Evolutionary conservation across 2,797 vertebrate genomes (phyloP).

Genomic region (Molossus alvarezi): DNA sequence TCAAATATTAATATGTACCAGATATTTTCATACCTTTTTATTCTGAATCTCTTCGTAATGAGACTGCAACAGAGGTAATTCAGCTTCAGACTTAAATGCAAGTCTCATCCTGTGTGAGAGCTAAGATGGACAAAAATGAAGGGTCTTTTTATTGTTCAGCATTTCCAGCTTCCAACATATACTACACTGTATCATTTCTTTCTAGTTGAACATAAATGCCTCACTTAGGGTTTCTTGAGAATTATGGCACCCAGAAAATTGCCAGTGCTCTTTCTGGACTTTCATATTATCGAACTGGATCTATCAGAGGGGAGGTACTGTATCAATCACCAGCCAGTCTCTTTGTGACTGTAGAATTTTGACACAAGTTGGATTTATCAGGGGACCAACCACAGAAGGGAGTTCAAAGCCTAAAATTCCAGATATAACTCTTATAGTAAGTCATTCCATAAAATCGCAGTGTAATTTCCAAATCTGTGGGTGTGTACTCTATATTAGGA

Average conservation of each 20-base stretch:
- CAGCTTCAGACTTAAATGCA: background rate
- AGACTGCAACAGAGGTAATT: background rate
- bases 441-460: background rate
- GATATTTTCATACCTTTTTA: background rate
- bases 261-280: background rate
- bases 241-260: background rate
- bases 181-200: background rate
- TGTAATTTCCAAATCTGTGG: background rate
- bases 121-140: background rate
- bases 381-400: background rate
- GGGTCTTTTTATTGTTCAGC: background rate
- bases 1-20: conserved; percentile 20
- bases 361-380: background rate
- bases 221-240: background rate
- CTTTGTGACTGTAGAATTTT: background rate
- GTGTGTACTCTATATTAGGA: background rate
- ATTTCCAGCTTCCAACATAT: background rate
- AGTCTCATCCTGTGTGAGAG: background rate
- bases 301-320: background rate
- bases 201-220: background rate
- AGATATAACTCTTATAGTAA: background rate
- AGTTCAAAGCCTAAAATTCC: background rate
- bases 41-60: conserved; percentile 44
- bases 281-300: background rate
- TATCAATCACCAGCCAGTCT: background rate